Base-by-base conservation (phyloP, 2,113 vertebrate species). In the Eubucco bourcierii region DNA sequence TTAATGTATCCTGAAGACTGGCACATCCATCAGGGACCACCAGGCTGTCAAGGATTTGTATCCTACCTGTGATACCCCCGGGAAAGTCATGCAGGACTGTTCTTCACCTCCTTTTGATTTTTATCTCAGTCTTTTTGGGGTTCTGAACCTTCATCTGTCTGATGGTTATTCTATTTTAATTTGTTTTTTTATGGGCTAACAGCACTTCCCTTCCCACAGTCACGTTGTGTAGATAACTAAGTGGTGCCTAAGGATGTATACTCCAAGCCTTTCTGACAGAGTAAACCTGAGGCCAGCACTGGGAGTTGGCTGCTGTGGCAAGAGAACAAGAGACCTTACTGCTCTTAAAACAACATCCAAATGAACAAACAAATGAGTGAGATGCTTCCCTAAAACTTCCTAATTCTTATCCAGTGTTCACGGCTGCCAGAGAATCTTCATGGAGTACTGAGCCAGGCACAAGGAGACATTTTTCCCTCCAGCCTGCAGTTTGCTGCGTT, bases 201-300 rank as follows among this genome's bases (percentile, higher is more conserved):
- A 78, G 84, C 55, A 91, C 82, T 93, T 95, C 84, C 93, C 93
- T 93, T 92, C 91, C 88, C 91, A 94, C 79, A 90, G 47, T 9
- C 15, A 0, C 15, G 58, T 28, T 94, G 87, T 96, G 82, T 33
- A 92, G 90, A 90, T 90, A 91, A 94, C 86, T 6, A 58, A 33
- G 27, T 58, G 31, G 29, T 88, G 94, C 83, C 80, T 73, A 86
- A 76, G 92, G 90, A 31, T 75, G 33, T 28, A 34, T 23, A 61
- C 68, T 86, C 46, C 59, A 59, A 87, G 71, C 24, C 19, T 53
- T 94, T 91, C 79, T 85, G 76, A 68, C 70, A 70, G 53, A 33
- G 29, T 29, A 83, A 95, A 92, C 6, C 74, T 25, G 33, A 72
- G 87, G 64, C 67, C 47, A 2, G 68, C 83, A 9, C 53, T 24